phyloP scores from a whole-genome alignment of 2,888 invertebrate species.

The Branchinecta sandiegonensis region DNA sequence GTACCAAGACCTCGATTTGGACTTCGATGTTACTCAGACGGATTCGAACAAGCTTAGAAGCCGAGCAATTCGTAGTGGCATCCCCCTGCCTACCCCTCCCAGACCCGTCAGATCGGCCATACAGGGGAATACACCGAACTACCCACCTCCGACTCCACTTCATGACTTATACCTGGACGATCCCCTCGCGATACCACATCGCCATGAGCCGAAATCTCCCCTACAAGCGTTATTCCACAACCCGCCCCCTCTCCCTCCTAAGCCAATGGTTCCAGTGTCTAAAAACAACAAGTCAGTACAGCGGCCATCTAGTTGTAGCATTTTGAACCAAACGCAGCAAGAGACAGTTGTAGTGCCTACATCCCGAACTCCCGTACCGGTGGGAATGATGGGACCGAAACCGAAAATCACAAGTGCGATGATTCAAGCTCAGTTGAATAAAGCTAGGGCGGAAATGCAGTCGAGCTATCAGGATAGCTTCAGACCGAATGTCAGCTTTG shows the following conservation, averaged over 20 bases:
- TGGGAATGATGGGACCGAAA: not conserved
- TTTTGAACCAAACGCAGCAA: conserved; percentile 5
- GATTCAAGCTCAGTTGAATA: not conserved
- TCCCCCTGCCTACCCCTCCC: conserved; percentile 8
- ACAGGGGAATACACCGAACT: not conserved
- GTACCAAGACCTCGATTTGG: not conserved
- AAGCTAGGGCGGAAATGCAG: not conserved
- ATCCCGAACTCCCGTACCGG: not conserved
- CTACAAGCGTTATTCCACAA: not conserved
- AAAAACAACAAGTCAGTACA: not conserved
- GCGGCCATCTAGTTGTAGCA: not conserved
- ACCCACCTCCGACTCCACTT: conserved; percentile 7
- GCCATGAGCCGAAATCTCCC: not conserved
- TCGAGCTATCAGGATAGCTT: not conserved
- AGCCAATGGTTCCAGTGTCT: not conserved
- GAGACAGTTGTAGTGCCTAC: not conserved
- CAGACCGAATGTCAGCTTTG: not conserved
- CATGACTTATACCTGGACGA: conserved; percentile 7
- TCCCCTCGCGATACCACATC: not conserved
- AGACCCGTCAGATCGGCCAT: not conserved
- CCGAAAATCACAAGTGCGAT: not conserved
- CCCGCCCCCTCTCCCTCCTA: not conserved
- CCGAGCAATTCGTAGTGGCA: not conserved
- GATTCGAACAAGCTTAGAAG: not conserved
- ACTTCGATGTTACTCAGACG: conserved; percentile 9